Conservation (phyloP, 2,797 vertebrate species). For the Ciconia nigra region DNA sequence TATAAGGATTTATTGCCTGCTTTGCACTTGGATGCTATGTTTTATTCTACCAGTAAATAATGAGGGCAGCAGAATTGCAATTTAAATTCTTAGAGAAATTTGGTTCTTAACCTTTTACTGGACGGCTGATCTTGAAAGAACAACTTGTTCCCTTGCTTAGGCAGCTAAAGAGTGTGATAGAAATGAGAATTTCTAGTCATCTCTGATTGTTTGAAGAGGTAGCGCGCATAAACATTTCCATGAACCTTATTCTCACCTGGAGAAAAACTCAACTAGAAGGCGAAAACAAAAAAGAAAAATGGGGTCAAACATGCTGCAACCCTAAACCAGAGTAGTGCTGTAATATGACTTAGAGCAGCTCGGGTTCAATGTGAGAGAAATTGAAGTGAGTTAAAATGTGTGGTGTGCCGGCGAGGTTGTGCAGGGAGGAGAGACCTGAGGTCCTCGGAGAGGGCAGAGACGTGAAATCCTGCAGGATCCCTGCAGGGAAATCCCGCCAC, state of each 20-base stretch:
- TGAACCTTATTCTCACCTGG: neutral
- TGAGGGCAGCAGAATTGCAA: neutral
- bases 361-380: neutral
- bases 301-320: neutral
- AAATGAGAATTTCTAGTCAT: neutral
- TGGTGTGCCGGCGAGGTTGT: neutral
- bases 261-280: neutral
- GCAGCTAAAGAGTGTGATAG: neutral
- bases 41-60: constrained; percentile 29
- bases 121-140: neutral
- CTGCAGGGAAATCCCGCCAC: neutral
- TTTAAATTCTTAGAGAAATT: neutral
- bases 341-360: neutral
- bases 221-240: neutral
- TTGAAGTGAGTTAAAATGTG: neutral
- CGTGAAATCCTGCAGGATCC: neutral
- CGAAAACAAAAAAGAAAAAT: neutral
- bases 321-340: neutral
- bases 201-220: neutral
- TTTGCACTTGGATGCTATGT: neutral
- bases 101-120: neutral
- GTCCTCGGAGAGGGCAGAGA: neutral
- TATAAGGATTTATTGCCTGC: neutral
- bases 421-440: neutral
- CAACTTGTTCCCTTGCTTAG: neutral